Conservation (phyloP, 35 echinoderm and acorn worm species). For the Amphiura filiformis region DNA sequence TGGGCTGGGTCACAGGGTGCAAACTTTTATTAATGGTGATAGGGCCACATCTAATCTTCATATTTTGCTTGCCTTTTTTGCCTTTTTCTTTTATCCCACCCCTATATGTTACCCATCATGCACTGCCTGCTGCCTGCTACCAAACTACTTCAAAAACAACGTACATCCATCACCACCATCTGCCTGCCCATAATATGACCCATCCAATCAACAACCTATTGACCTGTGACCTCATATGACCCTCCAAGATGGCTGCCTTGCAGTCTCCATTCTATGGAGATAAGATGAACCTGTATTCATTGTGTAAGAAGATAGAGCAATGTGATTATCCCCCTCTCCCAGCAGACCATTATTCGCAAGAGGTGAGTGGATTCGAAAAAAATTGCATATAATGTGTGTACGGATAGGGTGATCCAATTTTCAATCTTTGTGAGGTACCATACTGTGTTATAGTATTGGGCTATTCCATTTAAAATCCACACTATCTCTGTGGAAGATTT, state of each 20-base stretch:
- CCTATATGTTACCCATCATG: background rate
- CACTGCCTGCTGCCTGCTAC: slow-evolving; percentile 20
- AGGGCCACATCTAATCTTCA: slow-evolving; percentile 1
- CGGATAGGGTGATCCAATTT: background rate
- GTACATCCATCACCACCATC: slow-evolving; percentile 12
- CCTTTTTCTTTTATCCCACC: slow-evolving; percentile 2
- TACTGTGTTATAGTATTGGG: no score
- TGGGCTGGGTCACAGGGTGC: no score
- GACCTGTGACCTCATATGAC: slow-evolving; percentile 10
- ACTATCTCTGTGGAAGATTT: no score
- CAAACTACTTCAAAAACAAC: background rate
- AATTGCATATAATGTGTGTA: no score
- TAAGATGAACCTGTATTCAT: slow-evolving; percentile 99
- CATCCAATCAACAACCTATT: background rate
- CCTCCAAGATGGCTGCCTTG: slow-evolving; percentile 91
- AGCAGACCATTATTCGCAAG: slow-evolving; percentile 80
- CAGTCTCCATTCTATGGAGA: slow-evolving; percentile 99
- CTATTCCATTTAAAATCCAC: no score
- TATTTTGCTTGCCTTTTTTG: slow-evolving; percentile 1
- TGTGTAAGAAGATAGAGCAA: slow-evolving; percentile 99
- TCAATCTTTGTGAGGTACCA: slow-evolving; percentile 6
- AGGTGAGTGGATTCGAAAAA: no score
- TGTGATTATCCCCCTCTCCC: slow-evolving; percentile 99
- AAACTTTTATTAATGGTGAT: no score
- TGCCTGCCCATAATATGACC: background rate